Percentiles rank a stretch among this genome's conserved stretches.
These are phyloP conservation scores for Mesoclemmys tuberculata DNA, from an alignment of 2,113 vertebrate genomes.

Conservation along the genomic window DNA sequence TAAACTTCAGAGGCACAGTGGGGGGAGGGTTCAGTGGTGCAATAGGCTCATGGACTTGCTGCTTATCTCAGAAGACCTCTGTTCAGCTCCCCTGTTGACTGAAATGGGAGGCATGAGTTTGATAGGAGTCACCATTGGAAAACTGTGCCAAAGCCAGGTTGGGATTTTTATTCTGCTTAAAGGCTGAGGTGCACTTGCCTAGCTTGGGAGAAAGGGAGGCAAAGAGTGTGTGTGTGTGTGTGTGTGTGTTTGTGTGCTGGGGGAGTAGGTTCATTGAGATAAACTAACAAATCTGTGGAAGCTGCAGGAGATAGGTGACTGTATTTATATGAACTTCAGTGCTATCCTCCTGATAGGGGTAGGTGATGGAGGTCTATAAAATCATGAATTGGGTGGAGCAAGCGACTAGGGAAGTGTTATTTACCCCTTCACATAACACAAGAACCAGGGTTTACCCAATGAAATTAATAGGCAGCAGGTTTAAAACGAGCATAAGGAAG, in stretches of 20 bases:
- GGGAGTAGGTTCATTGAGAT: background rate
- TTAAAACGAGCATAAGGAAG: background rate
- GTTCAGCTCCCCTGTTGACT: background rate
- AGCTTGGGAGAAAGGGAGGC: background rate
- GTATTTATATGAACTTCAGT: background rate
- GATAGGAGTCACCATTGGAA: fast-evolving
- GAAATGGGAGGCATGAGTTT: background rate
- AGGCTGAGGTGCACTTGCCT: background rate
- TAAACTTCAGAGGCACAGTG: fast-evolving
- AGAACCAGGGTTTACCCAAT: background rate
- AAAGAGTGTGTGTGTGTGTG: background rate
- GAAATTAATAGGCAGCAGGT: background rate
- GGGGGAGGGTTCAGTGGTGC: fast-evolving
- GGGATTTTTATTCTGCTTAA: background rate
- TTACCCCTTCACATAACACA: background rate
- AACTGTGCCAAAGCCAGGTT: background rate
- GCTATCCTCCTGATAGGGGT: background rate
- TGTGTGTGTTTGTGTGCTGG: too few relatives aligned
- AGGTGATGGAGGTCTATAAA: background rate
- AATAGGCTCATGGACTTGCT: background rate
- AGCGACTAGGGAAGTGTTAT: background rate
- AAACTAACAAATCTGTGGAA: background rate
- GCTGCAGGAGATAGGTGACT: background rate
- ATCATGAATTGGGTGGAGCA: background rate
- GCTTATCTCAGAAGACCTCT: background rate